Base-by-base conservation (phyloP, 1,140 invertebrate genomes). In the Caenorhabditis inopinata region DNA sequence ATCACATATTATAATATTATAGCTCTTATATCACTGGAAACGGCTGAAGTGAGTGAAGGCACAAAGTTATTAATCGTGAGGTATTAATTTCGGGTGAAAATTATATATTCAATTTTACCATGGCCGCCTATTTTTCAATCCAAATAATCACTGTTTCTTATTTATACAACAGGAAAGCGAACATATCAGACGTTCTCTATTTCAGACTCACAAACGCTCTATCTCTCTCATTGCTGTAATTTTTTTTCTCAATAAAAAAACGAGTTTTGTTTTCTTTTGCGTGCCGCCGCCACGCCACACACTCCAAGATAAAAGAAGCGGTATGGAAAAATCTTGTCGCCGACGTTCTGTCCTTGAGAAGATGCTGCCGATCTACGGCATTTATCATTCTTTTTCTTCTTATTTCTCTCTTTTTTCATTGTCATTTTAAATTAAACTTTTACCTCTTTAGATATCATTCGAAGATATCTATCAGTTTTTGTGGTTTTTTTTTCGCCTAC, bases 261-360 rank as follows among this genome's bases (percentile, higher is more conserved):
- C 58, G 58, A 68, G 58, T 68, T 68, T 42, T 68, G 32, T 68
- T 68, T 68, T 42, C 58, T 68, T 68, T 58, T 38, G 58, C 58
- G 32, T 42, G 21, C 58, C 58, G 27, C 32, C 58, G 12, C 14
- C 53, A 32, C n/a, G 12, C 25, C 25, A 58, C 27, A 68, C 58
- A 68, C 58, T 68, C 58, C 58, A 32, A 68, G 58, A 68, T 68
- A 68, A 68, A 68, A 68, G 58, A 68, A 68, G 58, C n/a, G 58
- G 53, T 6, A 32, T 18, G 58, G 32, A 68, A 68, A 68, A 68
- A 38, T 68, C 58, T n/a, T 68, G 58, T 68, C 32, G 32, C 58
- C 1, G 32, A 38, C 58, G n/a, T 68, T 68, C 58, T 68, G 58
- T 68, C 58, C 58, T 68, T 68, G 58, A 68, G 58, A 68, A 38